Evolutionary conservation across 2,797 vertebrate genomes (phyloP), one percentile per base, ranked within the genome.

Genomic region (Buphagus erythrorhynchus): DNA sequence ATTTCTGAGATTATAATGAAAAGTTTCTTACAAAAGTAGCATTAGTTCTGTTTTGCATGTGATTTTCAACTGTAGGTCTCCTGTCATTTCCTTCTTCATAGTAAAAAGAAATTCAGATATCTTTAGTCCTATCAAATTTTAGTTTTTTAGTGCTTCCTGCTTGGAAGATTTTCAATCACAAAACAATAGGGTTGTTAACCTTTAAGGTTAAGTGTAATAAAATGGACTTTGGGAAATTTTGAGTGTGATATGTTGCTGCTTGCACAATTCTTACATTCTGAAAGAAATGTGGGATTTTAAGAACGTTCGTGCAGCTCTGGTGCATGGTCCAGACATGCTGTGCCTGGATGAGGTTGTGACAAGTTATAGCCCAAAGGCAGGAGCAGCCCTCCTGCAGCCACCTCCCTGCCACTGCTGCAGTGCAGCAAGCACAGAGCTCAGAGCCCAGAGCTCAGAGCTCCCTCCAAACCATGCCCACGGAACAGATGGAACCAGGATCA

Each of bases 121-220:
- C 42, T 88, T 86, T 59, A 63, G 19, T 67, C 20, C 46, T 12
- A 8, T 73, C 55, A 82, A 76, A 86, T 40, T 38, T 38, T 38
- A 38, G 62, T 19, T 16, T 91, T 91, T 93, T 74, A 59, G 65
- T 77, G 71, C 87, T 81, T 95, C 46, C 76, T 92, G 29, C 65
- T 94, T 88, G 88, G 85, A 96, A 95, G 36, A 86, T 73, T 95
- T 95, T 95, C 90, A 96, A 25, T 77, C 61, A 55, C 72, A 45
- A 97, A 86, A 48, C 95, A 96, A 57, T 71, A 55, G 74, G 36
- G 52, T 88, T 73, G 79, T 96, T 93, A 94, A 97, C 66, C 86
- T 96, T 88, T 92, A 62, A 91, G 78, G 66, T 71, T 87, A 92
- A 48, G 31, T 9, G 21, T 33, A 75, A 68, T 83, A 84, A 90